A percentile compares a stretch with the other conserved stretches of the same genome.
Evolutionary conservation across 2,113 vertebrate genomes (phyloP).

Genomic region (Pterocles orientalis): DNA sequence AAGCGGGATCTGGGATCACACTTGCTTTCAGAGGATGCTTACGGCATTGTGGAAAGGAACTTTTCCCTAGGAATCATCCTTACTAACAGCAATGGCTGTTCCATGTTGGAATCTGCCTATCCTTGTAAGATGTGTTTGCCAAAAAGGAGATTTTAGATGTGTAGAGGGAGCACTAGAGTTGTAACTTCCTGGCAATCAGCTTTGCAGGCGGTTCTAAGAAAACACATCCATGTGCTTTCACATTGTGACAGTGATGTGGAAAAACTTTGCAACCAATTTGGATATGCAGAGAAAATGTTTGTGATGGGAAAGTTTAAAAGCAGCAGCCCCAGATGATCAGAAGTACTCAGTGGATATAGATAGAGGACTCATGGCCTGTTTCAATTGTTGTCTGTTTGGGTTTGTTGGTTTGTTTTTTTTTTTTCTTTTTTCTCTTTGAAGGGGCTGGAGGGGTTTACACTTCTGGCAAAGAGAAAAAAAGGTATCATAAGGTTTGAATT

Average conservation of each 20-base stretch:
- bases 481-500: neutral
- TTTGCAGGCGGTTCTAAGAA: slow-evolving; percentile 28
- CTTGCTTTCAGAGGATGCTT: neutral
- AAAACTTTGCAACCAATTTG: slow-evolving; percentile 18
- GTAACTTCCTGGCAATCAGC: slow-evolving; percentile 31
- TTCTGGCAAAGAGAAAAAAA: neutral
- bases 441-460: neutral
- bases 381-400: neutral
- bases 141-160: slow-evolving; percentile 32
- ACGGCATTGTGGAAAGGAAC: neutral
- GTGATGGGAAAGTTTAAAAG: neutral
- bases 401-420: neutral
- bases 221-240: neutral
- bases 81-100: neutral
- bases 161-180: neutral
- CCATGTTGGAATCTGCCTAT: neutral
- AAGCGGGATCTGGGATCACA: neutral
- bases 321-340: neutral
- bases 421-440: neutral
- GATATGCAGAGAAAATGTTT: neutral
- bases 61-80: slow-evolving; percentile 19
- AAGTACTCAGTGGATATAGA: neutral
- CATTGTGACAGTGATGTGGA: neutral
- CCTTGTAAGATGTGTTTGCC: slow-evolving; percentile 38
- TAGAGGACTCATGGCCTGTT: neutral